Evolutionary conservation across 2,797 vertebrate genomes (phyloP).

Genomic region (Leontocebus nigricollis): DNA sequence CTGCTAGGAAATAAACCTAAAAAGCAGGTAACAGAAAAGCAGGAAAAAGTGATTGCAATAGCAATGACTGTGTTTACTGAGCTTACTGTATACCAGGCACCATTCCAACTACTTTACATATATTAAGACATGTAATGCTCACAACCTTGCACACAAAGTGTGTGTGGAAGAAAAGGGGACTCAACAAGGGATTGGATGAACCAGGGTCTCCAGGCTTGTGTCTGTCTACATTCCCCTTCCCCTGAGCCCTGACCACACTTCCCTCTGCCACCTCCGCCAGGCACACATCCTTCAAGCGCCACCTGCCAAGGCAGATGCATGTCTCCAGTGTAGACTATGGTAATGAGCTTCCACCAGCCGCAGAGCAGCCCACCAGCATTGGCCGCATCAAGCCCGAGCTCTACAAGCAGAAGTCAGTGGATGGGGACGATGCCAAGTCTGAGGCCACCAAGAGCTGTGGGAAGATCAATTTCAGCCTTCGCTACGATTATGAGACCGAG

Average conservation of each 20-base stretch:
- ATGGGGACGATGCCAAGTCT: slow-evolving; percentile 91
- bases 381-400: slow-evolving; percentile 98
- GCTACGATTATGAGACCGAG: slow-evolving; percentile 97
- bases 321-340: slow-evolving; percentile 95
- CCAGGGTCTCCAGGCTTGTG: accelerated
- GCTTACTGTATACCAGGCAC: neutral
- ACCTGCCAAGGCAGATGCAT: slow-evolving; percentile 97
- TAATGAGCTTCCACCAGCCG: slow-evolving; percentile 88
- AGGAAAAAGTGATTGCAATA: neutral
- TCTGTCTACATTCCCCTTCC: neutral
- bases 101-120: neutral
- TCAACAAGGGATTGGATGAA: neutral
- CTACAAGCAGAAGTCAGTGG: slow-evolving; percentile 94
- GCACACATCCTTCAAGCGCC: slow-evolving; percentile 98
- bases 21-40: neutral
- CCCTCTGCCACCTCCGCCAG: slow-evolving; percentile 77
- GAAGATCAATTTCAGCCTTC: slow-evolving; percentile 96
- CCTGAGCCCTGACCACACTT: neutral
- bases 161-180: neutral
- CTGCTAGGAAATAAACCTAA: slow-evolving; percentile 23
- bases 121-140: neutral
- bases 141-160: neutral
- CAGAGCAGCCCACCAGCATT: slow-evolving; percentile 94
- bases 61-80: neutral
- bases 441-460: slow-evolving; percentile 93